Conservation (phyloP, 2,113 vertebrate genomes). For the Ophiodon elongatus region DNA sequence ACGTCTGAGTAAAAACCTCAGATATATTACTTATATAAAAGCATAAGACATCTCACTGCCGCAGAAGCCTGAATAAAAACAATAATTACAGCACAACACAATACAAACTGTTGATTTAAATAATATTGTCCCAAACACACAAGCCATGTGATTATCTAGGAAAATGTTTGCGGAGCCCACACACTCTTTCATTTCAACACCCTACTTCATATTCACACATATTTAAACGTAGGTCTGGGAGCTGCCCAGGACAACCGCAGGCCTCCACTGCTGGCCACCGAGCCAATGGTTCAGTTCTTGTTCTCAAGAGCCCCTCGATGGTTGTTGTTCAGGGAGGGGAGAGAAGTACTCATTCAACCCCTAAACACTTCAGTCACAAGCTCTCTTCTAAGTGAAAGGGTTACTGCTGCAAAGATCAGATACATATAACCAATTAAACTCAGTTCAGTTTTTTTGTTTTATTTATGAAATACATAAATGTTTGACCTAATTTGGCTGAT, state of each 20-base stretch:
- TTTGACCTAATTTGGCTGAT: constrained; percentile 5
- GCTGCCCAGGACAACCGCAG: constrained; percentile 56
- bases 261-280: constrained; percentile 21
- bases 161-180: constrained; percentile 50
- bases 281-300: constrained; percentile 54
- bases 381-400: constrained; percentile 49
- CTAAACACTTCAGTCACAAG: constrained; percentile 55
- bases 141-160: constrained; percentile 42
- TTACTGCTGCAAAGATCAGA: constrained; percentile 44
- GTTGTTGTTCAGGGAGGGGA: constrained; percentile 55
- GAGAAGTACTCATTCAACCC: constrained; percentile 47
- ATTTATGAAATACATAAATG: background rate
- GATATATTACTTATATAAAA: constrained; percentile 24
- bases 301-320: constrained; percentile 65
- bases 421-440: constrained; percentile 39
- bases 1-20: constrained; percentile 48
- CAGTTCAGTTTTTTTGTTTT: constrained; percentile 28
- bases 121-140: constrained; percentile 29
- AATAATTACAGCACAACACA: constrained; percentile 40
- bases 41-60: constrained; percentile 10
- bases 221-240: constrained; percentile 55
- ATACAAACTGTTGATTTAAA: constrained; percentile 55
- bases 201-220: constrained; percentile 52
- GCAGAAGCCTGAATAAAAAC: constrained; percentile 29
- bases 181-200: constrained; percentile 50